Base-by-base conservation (phyloP, 2,113 vertebrate species). In the Percopsis transmontana region DNA sequence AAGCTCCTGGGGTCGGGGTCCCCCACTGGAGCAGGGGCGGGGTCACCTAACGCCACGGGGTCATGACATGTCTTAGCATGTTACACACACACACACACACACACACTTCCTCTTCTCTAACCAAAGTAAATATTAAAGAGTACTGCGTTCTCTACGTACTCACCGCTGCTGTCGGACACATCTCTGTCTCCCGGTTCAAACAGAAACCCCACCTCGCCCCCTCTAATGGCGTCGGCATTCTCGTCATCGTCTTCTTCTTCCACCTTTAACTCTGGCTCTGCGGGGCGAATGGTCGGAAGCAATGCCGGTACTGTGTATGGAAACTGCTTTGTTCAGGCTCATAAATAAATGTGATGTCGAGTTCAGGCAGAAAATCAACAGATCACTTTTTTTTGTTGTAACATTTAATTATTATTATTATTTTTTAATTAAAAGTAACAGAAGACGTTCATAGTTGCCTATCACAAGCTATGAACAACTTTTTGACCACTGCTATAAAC, bases 231-330 rank as follows among this genome's bases (percentile, higher is more conserved):
- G 38, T 63, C 13, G 11, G 42, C 54, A 2, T 54, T 45, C 45
- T 59, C 47, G 47, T 61, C 12, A 38, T 42, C 19, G 5, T 52
- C 47, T 53, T 60, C 56, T 54, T 68, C 61, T 23, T 27, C 54
- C 1, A 75, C 39, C 9, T 66, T 61, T 48, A 41, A 54, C 23
- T 23, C 53, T 40, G 21, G 21, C 24, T 51, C 61, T 51, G 45
- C 23, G 15, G 23, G n/a, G 54, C n/a, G n/a, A 33, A 56, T 4
- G 7, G 12, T 33, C 16, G 2, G 14, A 44, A 14, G 39, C 42
- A 44, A 11, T 33, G 8, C 27, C 27, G n/a, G n/a, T n/a, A n/a
- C n/a, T n/a, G n/a, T 33, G 27, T 33, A 33, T 33, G 27, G 5
- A 33, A 4, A 33, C 27, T 33, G 8, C 8, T 33, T 33, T 33